These are phyloP conservation scores for Esox masquinongy DNA, from an alignment of 2,797 vertebrate genomes.

Conservation along the genomic window DNA sequence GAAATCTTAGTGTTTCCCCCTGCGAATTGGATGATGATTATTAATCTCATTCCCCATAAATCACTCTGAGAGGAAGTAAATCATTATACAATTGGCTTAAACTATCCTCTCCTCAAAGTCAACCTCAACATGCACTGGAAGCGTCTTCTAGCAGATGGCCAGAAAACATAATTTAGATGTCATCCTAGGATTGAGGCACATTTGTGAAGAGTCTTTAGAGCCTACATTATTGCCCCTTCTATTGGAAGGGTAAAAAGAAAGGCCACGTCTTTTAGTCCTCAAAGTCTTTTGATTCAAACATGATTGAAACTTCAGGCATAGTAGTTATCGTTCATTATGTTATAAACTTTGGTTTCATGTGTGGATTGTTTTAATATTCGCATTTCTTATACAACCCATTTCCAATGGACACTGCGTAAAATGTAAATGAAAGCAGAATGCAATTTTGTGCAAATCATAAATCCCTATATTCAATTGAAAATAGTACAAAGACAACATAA, in stretches of 20 bases:
- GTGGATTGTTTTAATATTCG: too few relatives aligned
- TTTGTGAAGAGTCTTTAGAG: slow-evolving; percentile 12
- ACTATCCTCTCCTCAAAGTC: slow-evolving; percentile 20
- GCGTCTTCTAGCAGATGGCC: slow-evolving; percentile 24
- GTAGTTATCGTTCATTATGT: not conserved
- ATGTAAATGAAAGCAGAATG: too few relatives aligned
- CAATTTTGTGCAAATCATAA: too few relatives aligned
- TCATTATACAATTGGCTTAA: slow-evolving; percentile 20
- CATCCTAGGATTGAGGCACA: slow-evolving; percentile 18
- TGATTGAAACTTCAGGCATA: not conserved
- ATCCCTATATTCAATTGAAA: too few relatives aligned
- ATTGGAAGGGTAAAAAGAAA: slow-evolving; percentile 19
- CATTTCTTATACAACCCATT: too few relatives aligned
- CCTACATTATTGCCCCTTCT: slow-evolving; percentile 16
- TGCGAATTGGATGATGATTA: slow-evolving; percentile 18
- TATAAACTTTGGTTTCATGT: slow-evolving; percentile 4
- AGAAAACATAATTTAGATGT: slow-evolving; percentile 35
- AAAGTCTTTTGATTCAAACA: not conserved
- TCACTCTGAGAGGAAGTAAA: slow-evolving; percentile 27
- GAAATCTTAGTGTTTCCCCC: not conserved
- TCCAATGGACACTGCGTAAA: too few relatives aligned
- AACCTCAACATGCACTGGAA: slow-evolving; percentile 17
- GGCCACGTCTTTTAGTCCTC: not conserved
- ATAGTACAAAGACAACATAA: too few relatives aligned
- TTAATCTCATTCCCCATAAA: slow-evolving; percentile 20